Evolutionary conservation across 2,888 invertebrate genomes (phyloP).

Genomic region (Dorcus hopei): DNA sequence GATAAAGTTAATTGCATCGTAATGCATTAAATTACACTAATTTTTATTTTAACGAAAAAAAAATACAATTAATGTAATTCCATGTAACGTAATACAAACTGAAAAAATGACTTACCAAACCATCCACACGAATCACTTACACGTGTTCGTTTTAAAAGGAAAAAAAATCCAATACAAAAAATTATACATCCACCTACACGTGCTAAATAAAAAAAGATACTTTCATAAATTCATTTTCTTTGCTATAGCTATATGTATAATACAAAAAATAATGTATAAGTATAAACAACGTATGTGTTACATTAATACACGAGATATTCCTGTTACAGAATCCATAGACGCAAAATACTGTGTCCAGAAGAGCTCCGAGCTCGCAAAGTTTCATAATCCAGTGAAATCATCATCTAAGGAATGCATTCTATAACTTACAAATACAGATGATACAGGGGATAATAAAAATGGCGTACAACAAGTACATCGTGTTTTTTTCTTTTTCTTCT

Average conservation of each 20-base stretch:
- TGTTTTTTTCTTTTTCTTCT: slow-evolving; percentile 7
- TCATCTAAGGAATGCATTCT: too few relatives aligned
- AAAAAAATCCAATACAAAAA: too few relatives aligned
- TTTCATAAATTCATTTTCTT: slow-evolving; percentile 25
- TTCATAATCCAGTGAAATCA: not conserved
- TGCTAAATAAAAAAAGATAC: slow-evolving; percentile 7
- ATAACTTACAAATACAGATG: not conserved
- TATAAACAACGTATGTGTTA: slow-evolving; percentile 38
- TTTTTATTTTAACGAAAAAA: too few relatives aligned
- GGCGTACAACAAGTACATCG: not conserved
- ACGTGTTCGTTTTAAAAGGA: too few relatives aligned
- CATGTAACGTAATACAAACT: too few relatives aligned
- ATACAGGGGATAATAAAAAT: slow-evolving; percentile 8
- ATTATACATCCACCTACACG: too few relatives aligned
- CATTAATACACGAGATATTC: slow-evolving; percentile 17
- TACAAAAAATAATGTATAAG: slow-evolving; percentile 47
- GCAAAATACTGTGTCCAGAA: slow-evolving; percentile 18
- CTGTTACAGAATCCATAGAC: not conserved
- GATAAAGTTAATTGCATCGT: too few relatives aligned
- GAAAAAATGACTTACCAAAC: too few relatives aligned
- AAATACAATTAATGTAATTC: too few relatives aligned
- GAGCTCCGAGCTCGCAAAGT: not conserved
- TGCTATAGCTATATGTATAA: slow-evolving; percentile 42
- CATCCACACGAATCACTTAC: too few relatives aligned
- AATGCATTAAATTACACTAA: too few relatives aligned